Conservation (phyloP, 2,797 vertebrate species). For the Eulemur coronatus region DNA sequence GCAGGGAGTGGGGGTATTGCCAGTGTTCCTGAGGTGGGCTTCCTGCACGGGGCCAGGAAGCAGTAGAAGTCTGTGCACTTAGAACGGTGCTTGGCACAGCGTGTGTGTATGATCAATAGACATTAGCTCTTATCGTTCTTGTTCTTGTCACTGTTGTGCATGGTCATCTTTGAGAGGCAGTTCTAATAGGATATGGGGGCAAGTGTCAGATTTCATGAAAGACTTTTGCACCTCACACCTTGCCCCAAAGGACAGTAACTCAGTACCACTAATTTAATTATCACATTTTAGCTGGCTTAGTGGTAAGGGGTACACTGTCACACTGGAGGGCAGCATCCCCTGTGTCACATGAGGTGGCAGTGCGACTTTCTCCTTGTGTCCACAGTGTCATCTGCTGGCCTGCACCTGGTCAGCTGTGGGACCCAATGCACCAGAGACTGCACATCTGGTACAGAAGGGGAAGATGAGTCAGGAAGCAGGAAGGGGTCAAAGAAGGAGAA, state of each 20-base stretch:
- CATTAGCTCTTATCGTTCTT: not conserved
- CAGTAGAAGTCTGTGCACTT: not conserved
- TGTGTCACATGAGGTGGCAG: rapidly evolving
- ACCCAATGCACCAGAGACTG: not conserved
- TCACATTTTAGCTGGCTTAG: not conserved
- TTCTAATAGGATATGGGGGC: not conserved
- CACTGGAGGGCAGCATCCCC: not conserved
- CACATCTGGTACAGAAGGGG: not conserved
- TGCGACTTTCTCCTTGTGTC: not conserved
- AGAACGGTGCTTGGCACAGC: not conserved
- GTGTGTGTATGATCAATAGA: not conserved
- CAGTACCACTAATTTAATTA: not conserved
- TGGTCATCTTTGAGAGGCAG: not conserved
- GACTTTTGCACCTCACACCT: not conserved
- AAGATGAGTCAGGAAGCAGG: not conserved
- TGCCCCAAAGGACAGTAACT: not conserved
- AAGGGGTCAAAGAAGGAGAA: not conserved
- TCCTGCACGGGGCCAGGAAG: not conserved
- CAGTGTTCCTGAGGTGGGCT: not conserved
- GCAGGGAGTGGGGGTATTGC: rapidly evolving
- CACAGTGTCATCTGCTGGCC: not conserved
- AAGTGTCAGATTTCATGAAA: not conserved
- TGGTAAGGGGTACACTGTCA: not conserved
- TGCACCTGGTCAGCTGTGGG: not conserved
- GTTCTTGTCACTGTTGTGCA: not conserved